Percentiles rank a stretch among this genome's conserved stretches.
Evolutionary conservation across 2,797 vertebrate species (phyloP).

Genomic region (Rhodeus uyekii): DNA sequence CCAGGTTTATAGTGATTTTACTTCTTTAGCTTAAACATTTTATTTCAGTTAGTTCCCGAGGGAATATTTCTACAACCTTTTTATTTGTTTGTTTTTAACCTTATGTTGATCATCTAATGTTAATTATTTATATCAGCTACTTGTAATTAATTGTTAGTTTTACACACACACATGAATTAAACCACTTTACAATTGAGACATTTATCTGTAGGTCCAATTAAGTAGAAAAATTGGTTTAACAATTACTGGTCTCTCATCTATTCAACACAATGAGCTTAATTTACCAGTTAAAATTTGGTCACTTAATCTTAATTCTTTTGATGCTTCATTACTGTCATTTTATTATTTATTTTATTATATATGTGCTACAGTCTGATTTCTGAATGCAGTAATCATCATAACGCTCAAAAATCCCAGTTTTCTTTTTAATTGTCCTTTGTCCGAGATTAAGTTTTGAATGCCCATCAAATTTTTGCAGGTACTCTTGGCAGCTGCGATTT

Average conservation of each 20-base stretch:
- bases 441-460: background rate
- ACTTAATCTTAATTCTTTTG: background rate
- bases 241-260: no score
- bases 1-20: background rate
- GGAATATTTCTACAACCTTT: background rate
- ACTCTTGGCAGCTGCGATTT: constrained; percentile 98
- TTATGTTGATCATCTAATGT: background rate
- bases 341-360: background rate
- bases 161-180: background rate
- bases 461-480: constrained; percentile 75
- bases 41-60: background rate
- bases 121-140: background rate
- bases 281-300: background rate
- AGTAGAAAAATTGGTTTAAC: background rate
- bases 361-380: background rate
- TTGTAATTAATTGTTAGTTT: no score
- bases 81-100: no score
- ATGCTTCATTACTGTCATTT: background rate
- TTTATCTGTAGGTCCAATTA: background rate
- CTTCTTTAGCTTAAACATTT: background rate
- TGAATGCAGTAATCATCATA: background rate
- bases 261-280: background rate
- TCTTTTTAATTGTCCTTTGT: background rate
- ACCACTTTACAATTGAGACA: background rate
- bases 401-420: background rate